Conservation (phyloP, 2,888 invertebrate genomes). For the Latheticus oryzae region DNA sequence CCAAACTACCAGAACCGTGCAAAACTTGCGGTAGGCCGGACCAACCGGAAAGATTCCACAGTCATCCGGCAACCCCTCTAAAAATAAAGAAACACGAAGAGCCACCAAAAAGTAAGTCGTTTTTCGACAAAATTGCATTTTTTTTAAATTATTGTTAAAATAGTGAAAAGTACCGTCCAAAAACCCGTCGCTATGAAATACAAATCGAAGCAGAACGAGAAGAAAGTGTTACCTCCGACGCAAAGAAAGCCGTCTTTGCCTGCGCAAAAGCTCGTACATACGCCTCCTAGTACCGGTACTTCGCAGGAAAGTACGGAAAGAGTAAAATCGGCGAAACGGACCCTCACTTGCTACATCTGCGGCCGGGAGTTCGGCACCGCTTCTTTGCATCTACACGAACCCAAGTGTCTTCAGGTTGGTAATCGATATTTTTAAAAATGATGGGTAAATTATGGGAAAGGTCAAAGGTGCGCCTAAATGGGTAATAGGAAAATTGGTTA, state of each 20-base stretch:
- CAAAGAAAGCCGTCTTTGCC: slow-evolving; percentile 45
- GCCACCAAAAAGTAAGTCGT: slow-evolving; percentile 47
- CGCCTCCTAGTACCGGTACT: slow-evolving; percentile 36
- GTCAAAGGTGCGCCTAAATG: too few relatives aligned
- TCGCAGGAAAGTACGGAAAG: slow-evolving; percentile 32
- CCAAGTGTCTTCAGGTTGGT: slow-evolving; percentile 72
- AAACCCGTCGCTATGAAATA: slow-evolving; percentile 69
- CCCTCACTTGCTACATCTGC: slow-evolving; percentile 73
- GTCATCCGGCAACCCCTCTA: slow-evolving; percentile 66
- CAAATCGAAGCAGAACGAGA: slow-evolving; percentile 53
- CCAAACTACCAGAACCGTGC: slow-evolving; percentile 69
- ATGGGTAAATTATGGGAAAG: too few relatives aligned
- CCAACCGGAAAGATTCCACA: slow-evolving; percentile 75
- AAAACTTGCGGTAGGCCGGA: slow-evolving; percentile 76
- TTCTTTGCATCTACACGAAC: slow-evolving; percentile 75
- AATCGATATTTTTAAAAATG: too few relatives aligned
- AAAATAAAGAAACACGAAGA: slow-evolving; percentile 47
- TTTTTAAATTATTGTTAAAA: slow-evolving; percentile 11
- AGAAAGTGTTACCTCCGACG: slow-evolving; percentile 35
- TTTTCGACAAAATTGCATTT: slow-evolving; percentile 5
- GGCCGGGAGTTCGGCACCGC: slow-evolving; percentile 75
- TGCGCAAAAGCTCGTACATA: slow-evolving; percentile 46
- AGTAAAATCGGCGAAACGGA: slow-evolving; percentile 53
- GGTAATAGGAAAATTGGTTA: too few relatives aligned
- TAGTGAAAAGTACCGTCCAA: slow-evolving; percentile 66